Percentiles rank a stretch among this genome's conserved stretches.
Conservation (phyloP, 1,140 invertebrate genomes). For the Papilio machaon region DNA sequence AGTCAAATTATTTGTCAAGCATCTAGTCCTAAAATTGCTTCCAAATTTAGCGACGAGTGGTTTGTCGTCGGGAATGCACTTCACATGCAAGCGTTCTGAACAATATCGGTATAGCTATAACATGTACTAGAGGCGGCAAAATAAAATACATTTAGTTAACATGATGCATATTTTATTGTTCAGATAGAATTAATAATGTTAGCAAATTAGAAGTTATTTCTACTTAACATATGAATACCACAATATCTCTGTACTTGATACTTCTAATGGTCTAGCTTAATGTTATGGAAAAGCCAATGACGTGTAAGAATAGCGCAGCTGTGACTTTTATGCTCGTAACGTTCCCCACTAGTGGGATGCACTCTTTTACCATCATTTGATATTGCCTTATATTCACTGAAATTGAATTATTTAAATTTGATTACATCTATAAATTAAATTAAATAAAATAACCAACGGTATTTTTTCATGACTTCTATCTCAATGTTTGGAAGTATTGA, state of each 20-base stretch:
- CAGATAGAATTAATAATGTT: not conserved
- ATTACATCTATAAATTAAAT: not conserved
- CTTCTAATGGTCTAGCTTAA: conserved; percentile 70
- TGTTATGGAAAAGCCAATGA: conserved; percentile 77
- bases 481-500: not conserved
- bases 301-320: conserved; percentile 66
- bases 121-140: conserved; percentile 47
- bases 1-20: conserved; percentile 72
- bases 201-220: not conserved
- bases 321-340: conserved; percentile 55
- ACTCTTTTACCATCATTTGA: not conserved
- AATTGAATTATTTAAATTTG: not conserved
- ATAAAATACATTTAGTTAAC: not conserved
- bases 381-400: not conserved
- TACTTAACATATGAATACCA: conserved; percentile 15
- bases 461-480: not conserved
- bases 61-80: conserved; percentile 48
- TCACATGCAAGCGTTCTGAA: conserved; percentile 51
- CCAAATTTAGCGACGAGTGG: conserved; percentile 74
- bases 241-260: conserved; percentile 66
- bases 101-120: conserved; percentile 52
- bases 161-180: not conserved
- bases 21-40: conserved; percentile 72
- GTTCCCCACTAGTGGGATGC: conserved; percentile 51
- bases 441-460: not conserved